These are phyloP conservation scores for Rachycentron canadum DNA, from an alignment of 2,797 vertebrate species.

Conservation along the genomic window DNA sequence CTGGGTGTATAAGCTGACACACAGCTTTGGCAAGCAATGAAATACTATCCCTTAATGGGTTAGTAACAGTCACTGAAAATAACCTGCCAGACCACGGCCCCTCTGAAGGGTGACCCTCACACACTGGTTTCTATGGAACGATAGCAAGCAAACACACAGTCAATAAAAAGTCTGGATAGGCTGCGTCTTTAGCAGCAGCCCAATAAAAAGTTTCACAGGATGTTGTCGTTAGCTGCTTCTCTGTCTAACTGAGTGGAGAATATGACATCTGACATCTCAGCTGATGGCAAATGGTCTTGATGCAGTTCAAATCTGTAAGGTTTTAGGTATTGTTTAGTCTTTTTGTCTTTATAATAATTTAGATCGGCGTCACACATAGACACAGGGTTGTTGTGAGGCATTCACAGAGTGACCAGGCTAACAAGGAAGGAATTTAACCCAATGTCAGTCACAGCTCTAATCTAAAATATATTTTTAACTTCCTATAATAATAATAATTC, in stretches of 20 bases:
- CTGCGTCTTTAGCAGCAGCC: conserved; percentile 60
- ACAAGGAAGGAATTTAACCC: conserved; percentile 54
- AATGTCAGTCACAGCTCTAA: conserved; percentile 36
- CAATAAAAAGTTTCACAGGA: conserved; percentile 45
- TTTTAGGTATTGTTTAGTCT: neutral
- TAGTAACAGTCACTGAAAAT: conserved; percentile 79
- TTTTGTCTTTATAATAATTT: conserved; percentile 10
- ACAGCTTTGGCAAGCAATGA: conserved; percentile 42
- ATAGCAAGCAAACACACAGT: conserved; percentile 61
- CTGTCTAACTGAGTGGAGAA: conserved; percentile 43
- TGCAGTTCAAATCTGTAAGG: neutral
- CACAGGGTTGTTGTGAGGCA: conserved; percentile 29
- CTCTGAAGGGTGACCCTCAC: conserved; percentile 75
- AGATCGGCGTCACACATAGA: neutral
- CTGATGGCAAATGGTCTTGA: neutral
- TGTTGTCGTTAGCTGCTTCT: conserved; percentile 38
- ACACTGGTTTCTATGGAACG: conserved; percentile 74
- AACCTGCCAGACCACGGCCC: conserved; percentile 57
- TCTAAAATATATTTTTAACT: neutral
- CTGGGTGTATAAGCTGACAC: neutral
- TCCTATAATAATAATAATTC: neutral
- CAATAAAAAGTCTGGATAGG: conserved; percentile 53
- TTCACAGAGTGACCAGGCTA: conserved; percentile 43
- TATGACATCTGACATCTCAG: conserved; percentile 39
- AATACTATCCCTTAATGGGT: conserved; percentile 60